Conservation (phyloP, 2,888 invertebrate species). For the Pristionchus japonicus region DNA sequence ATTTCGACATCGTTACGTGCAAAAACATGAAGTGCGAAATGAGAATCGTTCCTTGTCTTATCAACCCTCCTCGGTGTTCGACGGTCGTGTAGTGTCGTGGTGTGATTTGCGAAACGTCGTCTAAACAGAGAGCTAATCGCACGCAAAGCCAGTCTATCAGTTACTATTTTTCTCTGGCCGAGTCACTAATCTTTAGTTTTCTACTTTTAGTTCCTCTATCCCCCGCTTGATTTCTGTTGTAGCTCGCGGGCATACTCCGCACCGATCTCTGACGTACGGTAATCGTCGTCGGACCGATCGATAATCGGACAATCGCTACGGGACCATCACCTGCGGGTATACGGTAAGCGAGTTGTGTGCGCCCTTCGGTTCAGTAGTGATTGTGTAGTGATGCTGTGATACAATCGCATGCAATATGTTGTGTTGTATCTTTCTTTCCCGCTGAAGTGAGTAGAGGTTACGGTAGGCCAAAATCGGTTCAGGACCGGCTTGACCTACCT, state of each 20-base stretch:
- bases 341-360: conserved; percentile 27
- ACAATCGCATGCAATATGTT: not conserved
- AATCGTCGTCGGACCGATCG: not conserved
- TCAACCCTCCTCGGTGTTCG: too few relatives aligned
- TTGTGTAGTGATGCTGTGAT: conserved; percentile 6
- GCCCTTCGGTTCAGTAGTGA: not conserved
- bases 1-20: too few relatives aligned
- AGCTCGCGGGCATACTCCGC: conserved; percentile 33
- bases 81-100: conserved; percentile 23
- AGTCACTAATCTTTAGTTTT: not conserved
- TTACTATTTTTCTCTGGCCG: not conserved
- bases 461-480: not conserved
- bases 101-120: not conserved
- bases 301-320: conserved; percentile 10
- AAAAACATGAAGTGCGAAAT: too few relatives aligned
- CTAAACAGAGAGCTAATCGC: not conserved
- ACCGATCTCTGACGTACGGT: conserved; percentile 12
- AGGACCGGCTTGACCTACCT: not conserved
- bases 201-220: not conserved
- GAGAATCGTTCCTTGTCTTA: too few relatives aligned
- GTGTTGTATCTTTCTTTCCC: not conserved
- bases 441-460: not conserved
- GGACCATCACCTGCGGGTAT: not conserved
- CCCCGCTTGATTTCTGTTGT: conserved; percentile 32
- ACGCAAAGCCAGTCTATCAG: not conserved